phyloP scores from a whole-genome alignment of 2,797 vertebrate species.

The Pelobates cultripes region DNA sequence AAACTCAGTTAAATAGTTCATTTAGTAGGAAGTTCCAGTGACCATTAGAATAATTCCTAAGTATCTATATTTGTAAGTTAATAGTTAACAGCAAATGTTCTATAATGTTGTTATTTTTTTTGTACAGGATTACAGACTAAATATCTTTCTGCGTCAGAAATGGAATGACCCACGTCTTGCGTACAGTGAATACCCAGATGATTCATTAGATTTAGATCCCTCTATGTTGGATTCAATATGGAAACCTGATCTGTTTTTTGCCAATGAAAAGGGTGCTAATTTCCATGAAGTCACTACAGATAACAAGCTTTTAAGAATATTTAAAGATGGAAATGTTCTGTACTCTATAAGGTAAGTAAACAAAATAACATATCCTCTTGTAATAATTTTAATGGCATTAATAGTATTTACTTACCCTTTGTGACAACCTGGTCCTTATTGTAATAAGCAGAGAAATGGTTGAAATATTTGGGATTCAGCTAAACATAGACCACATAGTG shows the following conservation, averaged over 20 bases:
- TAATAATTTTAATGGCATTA: too few relatives aligned
- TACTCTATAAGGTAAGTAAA: slow-evolving; percentile 89
- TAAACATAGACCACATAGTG: too few relatives aligned
- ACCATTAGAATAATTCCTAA: too few relatives aligned
- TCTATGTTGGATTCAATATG: slow-evolving; percentile 98
- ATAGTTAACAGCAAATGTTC: too few relatives aligned
- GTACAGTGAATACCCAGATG: slow-evolving; percentile 94
- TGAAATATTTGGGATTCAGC: too few relatives aligned
- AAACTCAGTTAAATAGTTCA: too few relatives aligned
- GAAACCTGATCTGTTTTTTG: slow-evolving; percentile 97
- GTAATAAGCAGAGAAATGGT: too few relatives aligned
- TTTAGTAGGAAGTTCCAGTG: too few relatives aligned
- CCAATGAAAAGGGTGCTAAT: slow-evolving; percentile 96
- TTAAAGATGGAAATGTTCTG: slow-evolving; percentile 95
- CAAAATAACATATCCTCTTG: neutral
- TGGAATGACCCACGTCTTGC: slow-evolving; percentile 95
- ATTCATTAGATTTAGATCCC: slow-evolving; percentile 93
- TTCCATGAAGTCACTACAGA: slow-evolving; percentile 97
- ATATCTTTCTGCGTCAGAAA: slow-evolving; percentile 95
- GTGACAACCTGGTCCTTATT: too few relatives aligned
- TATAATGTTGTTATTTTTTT: slow-evolving; percentile 43
- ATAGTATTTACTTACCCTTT: too few relatives aligned
- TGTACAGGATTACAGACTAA: slow-evolving; percentile 91
- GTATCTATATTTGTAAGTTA: too few relatives aligned
- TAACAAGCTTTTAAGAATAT: slow-evolving; percentile 93